Conservation (phyloP, 2,888 invertebrate species). For the Cataglyphis cursor region DNA sequence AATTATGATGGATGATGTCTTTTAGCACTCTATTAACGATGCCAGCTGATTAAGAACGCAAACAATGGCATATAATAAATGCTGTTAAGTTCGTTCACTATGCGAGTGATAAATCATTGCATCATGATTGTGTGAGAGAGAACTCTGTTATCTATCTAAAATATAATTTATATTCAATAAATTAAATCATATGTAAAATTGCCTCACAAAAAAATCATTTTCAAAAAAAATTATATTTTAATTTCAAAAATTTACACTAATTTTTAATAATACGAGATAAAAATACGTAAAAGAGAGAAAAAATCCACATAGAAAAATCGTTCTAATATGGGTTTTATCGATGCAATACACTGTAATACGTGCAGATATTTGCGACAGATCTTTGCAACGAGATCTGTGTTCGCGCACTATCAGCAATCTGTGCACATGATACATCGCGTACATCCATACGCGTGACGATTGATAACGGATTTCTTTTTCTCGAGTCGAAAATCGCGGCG, state of each 20-base stretch:
- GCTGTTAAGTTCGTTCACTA: constrained; percentile 39
- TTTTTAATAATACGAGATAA: background rate
- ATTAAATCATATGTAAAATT: background rate
- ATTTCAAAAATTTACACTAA: background rate
- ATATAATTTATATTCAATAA: constrained; percentile 12
- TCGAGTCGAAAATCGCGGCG: background rate
- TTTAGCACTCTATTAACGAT: constrained; percentile 16
- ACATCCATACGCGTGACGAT: background rate
- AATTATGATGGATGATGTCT: constrained; percentile 27
- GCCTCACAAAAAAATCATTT: background rate
- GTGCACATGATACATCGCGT: background rate
- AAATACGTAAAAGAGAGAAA: background rate
- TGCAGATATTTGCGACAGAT: background rate
- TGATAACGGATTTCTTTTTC: background rate
- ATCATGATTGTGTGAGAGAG: background rate
- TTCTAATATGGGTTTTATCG: background rate
- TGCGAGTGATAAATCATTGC: constrained; percentile 13
- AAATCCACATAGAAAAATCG: background rate
- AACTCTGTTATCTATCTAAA: background rate
- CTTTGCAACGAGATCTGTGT: background rate
- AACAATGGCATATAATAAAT: constrained; percentile 18
- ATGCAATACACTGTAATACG: background rate
- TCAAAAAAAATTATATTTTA: background rate
- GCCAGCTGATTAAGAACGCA: constrained; percentile 18
- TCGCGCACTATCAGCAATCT: constrained; percentile 2